Base-by-base conservation (phyloP, 2,113 vertebrate genomes). In the Centropus bengalensis region DNA sequence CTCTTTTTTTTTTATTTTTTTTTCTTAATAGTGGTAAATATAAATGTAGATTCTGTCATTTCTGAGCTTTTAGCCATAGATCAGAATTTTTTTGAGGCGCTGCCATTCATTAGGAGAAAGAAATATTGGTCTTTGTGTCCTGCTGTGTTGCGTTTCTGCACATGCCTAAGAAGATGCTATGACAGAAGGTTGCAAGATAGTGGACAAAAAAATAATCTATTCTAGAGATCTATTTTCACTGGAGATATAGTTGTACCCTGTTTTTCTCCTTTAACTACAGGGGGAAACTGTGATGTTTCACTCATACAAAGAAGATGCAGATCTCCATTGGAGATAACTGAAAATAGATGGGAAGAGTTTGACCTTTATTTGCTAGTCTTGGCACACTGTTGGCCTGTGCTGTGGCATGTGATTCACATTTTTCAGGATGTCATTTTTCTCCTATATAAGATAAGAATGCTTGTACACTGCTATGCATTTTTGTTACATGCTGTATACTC, bases 221-320 rank as follows among this genome's bases (percentile, higher is more conserved):
- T 66, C 75, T 6, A 82, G 4, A 9, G 40, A 56, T 44, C 42
- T 30, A 44, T 24, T 90, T 87, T 82, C 33, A 16, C 8, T 14
- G 7, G 5, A 71, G 1, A 4, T 22, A 24, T 23, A 24, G 4
- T 16, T 69, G 13, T 20, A 56, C 2, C 16, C 12, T 73, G 3
- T 0, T 64, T 9, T 75, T 58, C 55, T 58, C 8, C 14, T 83
- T 71, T 42, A 76, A 16, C 13, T n/a, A 36, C 12, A 68, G 11
- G 6, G 4, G n/a, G 22, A 82, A 64, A 40, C 30, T 38, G 27
- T 60, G 6, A 11, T 62, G 21, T 5, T 88, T 60, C 51, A n/a
- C 5, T 66, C 45, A 8, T 4, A 10, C 0, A 0, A 19, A 56
- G 8, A 77, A 49, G 21, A 58, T 15, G 36, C 20, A 66, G 36